These are phyloP conservation scores for Tragopan temminckii DNA, from an alignment of 2,797 vertebrate genomes.

Conservation along the genomic window DNA sequence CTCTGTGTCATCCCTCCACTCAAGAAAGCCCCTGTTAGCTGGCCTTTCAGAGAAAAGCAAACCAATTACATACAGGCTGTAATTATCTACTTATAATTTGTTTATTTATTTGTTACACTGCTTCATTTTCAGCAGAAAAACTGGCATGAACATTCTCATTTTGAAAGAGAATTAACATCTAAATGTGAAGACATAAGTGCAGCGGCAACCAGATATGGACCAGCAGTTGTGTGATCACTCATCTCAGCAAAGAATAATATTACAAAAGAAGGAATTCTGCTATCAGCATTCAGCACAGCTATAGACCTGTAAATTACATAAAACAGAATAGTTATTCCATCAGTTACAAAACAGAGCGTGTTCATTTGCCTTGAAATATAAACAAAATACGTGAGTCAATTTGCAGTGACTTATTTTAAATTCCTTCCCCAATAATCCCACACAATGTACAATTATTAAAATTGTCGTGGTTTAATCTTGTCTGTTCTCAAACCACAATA, in stretches of 20 bases:
- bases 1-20: neutral
- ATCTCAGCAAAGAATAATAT: constrained; percentile 19
- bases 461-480: constrained; percentile 33
- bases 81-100: neutral
- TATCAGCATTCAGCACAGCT: neutral
- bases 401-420: constrained; percentile 47
- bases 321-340: neutral
- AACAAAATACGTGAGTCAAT: neutral
- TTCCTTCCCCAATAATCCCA: constrained; percentile 6
- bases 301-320: neutral
- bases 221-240: constrained; percentile 3
- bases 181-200: neutral
- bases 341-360: neutral
- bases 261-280: neutral
- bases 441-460: neutral
- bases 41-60: neutral
- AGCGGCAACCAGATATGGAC: constrained; percentile 5
- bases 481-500: constrained; percentile 21
- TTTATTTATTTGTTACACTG: constrained; percentile 10
- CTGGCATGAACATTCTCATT: neutral
- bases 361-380: neutral
- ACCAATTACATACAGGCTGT: neutral
- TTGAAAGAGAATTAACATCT: constrained; percentile 28
- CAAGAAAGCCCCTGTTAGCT: neutral
- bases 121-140: constrained; percentile 12